These are phyloP conservation scores for Aldrovandia affinis DNA, from an alignment of 2,797 vertebrate species.

Conservation along the genomic window DNA sequence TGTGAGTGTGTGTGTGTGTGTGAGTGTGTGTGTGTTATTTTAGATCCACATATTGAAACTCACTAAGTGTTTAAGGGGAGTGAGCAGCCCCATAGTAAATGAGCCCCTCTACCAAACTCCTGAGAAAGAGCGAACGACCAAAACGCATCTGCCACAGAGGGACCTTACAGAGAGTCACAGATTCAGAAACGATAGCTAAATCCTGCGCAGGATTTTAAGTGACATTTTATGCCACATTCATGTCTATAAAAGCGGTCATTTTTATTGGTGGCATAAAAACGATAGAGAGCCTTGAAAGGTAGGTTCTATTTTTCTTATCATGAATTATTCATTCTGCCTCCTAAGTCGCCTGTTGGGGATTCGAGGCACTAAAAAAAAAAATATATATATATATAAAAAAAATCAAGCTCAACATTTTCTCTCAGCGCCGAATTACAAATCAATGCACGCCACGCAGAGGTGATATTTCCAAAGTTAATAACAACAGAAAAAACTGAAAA, in stretches of 20 bases:
- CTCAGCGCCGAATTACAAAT: constrained; percentile 43
- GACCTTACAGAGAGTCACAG: constrained; percentile 25
- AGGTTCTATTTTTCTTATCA: constrained; percentile 45
- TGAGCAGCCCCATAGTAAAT: constrained; percentile 45
- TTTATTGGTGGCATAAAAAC: constrained; percentile 24
- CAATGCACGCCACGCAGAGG: constrained; percentile 40
- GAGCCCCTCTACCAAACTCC: constrained; percentile 28
- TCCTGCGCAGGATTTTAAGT: constrained; percentile 35
- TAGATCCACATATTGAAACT: constrained; percentile 43
- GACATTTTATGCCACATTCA: constrained; percentile 39
- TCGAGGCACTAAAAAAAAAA: constrained; percentile 36
- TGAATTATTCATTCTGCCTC: constrained; percentile 54
- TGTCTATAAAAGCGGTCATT: constrained; percentile 41
- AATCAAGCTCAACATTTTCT: constrained; percentile 51
- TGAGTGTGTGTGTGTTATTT: constrained; percentile 34
- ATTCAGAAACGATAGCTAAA: constrained; percentile 39
- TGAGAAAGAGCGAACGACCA: not conserved
- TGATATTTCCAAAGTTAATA: constrained; percentile 43
- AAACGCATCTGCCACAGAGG: not conserved
- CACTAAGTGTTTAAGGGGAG: constrained; percentile 54
- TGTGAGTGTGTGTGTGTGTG: not conserved
- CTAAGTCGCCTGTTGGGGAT: constrained; percentile 50
- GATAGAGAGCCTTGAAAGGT: constrained; percentile 38
- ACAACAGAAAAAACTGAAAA: constrained; percentile 40
- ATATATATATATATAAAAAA: not conserved